Percentiles rank a stretch among this genome's conserved stretches.
phyloP scores from a whole-genome alignment of 2,888 invertebrate genomes.

The Diploptera punctata region DNA sequence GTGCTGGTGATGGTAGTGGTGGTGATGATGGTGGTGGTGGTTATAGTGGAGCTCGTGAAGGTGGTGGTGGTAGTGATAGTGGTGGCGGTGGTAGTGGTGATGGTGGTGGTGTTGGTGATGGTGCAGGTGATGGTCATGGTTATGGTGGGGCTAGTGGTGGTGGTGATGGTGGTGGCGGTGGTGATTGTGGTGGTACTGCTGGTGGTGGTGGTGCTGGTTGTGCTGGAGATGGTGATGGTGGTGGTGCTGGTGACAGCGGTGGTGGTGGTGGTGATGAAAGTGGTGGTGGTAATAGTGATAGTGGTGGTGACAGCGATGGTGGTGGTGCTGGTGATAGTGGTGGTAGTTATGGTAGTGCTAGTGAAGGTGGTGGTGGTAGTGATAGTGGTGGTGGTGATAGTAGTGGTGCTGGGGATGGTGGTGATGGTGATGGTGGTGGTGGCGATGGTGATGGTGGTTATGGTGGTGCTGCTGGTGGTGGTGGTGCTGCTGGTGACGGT shows the following conservation, averaged over 20 bases:
- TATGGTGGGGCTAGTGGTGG: not conserved
- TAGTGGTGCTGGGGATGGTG: not conserved
- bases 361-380: not conserved
- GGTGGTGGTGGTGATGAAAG: not conserved
- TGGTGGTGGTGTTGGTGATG: not conserved
- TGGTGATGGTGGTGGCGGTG: not conserved
- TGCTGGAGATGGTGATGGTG: not conserved
- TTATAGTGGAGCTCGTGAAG: not conserved
- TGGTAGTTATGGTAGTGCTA: not conserved
- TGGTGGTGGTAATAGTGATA: not conserved
- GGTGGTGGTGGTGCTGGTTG: not conserved
- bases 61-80: not conserved
- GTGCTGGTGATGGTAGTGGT: not conserved
- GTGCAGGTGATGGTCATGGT: not conserved
- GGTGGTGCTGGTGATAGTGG: not conserved
- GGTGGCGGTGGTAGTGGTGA: not conserved
- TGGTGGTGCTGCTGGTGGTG: not conserved
- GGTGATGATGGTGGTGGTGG: not conserved
- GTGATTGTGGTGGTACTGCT: not conserved
- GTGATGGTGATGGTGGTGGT: not conserved
- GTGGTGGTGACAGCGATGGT: not conserved
- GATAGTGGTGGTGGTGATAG: not conserved
- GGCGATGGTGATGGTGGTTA: not conserved
- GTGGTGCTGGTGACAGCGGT: not conserved
- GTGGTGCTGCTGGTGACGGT: too few species aligned